These are phyloP conservation scores for Apis cerana DNA, from an alignment of 1,140 invertebrate species.

Conservation along the genomic window DNA sequence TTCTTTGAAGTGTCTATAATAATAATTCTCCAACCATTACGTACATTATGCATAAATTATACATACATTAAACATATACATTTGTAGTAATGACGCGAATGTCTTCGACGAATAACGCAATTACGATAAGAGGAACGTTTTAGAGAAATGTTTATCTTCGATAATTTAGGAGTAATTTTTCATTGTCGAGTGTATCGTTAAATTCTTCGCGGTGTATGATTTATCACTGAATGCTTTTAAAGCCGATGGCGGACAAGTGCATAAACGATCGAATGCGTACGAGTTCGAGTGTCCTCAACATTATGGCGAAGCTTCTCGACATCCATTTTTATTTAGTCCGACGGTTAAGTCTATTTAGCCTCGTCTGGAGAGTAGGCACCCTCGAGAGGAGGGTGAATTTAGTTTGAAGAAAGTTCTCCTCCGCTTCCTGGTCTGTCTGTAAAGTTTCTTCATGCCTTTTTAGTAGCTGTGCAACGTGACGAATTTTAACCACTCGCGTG, in stretches of 20 bases:
- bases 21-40: no score
- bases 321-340: not conserved
- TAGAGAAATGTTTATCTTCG: not conserved
- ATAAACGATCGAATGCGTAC: not conserved
- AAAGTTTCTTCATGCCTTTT: conserved; percentile 40
- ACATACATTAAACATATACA: not conserved
- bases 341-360: no score
- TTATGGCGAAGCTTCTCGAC: fast-evolving
- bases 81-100: not conserved
- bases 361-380: no score
- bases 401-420: not conserved
- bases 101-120: not conserved
- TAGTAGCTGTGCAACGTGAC: not conserved
- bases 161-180: not conserved
- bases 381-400: not conserved
- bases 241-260: not conserved
- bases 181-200: no score
- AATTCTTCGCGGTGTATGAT: not conserved
- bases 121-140: not conserved
- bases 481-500: conserved; percentile 2
- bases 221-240: conserved; percentile 31
- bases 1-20: no score
- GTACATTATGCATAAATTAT: not conserved
- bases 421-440: not conserved
- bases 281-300: not conserved